These are phyloP conservation scores for Micromussa lordhowensis DNA, from an alignment of 92 coral and sea anemone genomes.

Conservation along the genomic window DNA sequence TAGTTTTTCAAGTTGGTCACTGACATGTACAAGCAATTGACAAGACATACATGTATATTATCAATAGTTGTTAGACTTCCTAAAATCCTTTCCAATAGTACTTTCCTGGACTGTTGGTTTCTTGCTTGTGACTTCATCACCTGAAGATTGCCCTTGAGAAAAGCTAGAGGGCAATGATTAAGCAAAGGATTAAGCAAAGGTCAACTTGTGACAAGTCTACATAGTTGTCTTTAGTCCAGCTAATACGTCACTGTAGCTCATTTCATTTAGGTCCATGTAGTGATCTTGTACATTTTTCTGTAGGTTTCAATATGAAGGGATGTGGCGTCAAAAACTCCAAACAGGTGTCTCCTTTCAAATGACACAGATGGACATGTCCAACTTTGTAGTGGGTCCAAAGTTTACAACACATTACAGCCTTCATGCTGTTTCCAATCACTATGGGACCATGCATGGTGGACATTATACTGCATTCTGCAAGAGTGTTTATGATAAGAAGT, in stretches of 20 bases:
- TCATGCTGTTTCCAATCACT: conserved; percentile 92
- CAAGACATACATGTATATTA: too few species aligned
- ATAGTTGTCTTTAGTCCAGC: not conserved
- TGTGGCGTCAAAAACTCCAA: conserved; percentile 98
- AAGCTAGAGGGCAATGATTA: too few species aligned
- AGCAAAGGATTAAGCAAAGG: too few species aligned
- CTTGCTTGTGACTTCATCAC: too few species aligned
- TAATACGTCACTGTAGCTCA: not conserved
- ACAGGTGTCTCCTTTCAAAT: conserved; percentile 83
- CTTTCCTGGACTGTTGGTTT: too few species aligned
- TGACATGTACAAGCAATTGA: too few species aligned
- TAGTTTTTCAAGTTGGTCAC: too few species aligned
- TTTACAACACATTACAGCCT: conserved; percentile 62
- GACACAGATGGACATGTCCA: conserved; percentile 71
- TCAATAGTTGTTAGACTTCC: too few species aligned
- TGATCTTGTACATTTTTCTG: not conserved
- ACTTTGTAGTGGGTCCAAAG: conserved; percentile 80
- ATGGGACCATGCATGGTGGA: conserved; percentile 99
- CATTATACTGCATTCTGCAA: conserved; percentile 96
- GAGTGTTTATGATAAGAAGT: conserved; percentile 73
- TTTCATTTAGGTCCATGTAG: not conserved
- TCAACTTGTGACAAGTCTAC: too few species aligned
- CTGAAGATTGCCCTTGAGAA: too few species aligned
- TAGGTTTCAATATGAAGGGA: conserved; percentile 94
- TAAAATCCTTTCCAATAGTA: too few species aligned